A percentile compares a stretch with the other conserved stretches of the same genome.
phyloP scores from a whole-genome alignment of 2,888 invertebrate genomes.

The Diarsia rubi region DNA sequence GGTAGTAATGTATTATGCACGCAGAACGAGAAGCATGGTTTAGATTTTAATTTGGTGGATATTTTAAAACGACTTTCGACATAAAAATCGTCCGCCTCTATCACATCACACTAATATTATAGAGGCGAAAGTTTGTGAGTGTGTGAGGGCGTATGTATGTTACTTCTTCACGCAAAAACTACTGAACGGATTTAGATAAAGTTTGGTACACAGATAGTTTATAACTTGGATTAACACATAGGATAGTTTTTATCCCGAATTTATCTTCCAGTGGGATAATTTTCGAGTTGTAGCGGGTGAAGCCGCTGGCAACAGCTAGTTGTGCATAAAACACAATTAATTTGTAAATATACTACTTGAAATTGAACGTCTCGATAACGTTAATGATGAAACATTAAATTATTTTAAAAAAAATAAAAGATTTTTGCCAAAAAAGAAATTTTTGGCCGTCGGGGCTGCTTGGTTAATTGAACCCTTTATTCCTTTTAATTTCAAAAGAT shows the following conservation, averaged over 20 bases:
- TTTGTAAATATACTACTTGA: no score
- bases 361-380: not conserved
- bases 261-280: no score
- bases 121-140: no score
- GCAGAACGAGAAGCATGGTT: not conserved
- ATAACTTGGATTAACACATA: no score
- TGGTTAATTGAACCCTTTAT: conserved; percentile 19
- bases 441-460: not conserved
- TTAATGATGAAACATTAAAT: conserved; percentile 8
- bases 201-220: no score
- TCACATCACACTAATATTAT: no score
- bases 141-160: no score
- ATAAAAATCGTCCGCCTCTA: not conserved
- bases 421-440: conserved; percentile 7
- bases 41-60: not conserved
- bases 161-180: no score
- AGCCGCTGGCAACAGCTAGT: no score
- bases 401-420: conserved; percentile 22
- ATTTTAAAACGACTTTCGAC: not conserved
- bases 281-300: no score
- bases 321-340: not conserved
- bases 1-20: not conserved
- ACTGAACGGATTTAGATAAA: no score
- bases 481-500: conserved; percentile 35
- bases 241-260: no score